Conservation (phyloP, 2,113 vertebrate genomes). For the Semicossyphus pulcher region DNA sequence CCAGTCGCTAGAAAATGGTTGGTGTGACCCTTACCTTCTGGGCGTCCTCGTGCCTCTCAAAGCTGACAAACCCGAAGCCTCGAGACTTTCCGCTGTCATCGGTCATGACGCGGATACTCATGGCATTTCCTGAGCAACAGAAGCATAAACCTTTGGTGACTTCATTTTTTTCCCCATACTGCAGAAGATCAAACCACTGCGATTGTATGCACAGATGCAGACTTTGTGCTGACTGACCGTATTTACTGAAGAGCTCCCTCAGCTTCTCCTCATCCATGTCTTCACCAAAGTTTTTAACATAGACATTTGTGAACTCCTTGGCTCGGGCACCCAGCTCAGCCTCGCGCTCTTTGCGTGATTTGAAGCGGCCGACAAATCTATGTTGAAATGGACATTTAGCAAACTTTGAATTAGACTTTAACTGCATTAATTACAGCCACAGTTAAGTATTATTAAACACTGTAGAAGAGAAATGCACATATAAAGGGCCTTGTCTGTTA, state of each 20-base stretch:
- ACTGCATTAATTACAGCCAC: neutral
- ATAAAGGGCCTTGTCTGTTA: neutral
- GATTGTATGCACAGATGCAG: neutral
- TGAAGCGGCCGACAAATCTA: conserved; percentile 97
- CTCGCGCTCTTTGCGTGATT: conserved; percentile 97
- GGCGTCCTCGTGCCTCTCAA: conserved; percentile 97
- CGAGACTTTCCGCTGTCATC: conserved; percentile 94
- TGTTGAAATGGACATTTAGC: neutral
- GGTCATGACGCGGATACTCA: conserved; percentile 97
- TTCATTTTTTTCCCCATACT: neutral
- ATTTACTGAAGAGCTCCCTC: conserved; percentile 95
- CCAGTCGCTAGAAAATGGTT: neutral
- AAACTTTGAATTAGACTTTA: neutral
- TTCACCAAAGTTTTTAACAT: conserved; percentile 96
- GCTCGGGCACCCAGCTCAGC: conserved; percentile 95
- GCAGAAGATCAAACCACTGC: neutral
- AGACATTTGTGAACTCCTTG: conserved; percentile 98
- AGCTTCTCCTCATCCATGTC: conserved; percentile 98
- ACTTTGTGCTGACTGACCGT: conserved; percentile 75
- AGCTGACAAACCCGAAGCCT: conserved; percentile 98
- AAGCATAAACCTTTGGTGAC: neutral
- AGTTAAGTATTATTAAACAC: neutral
- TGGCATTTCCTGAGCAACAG: conserved; percentile 87
- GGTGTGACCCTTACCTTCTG: conserved; percentile 86
- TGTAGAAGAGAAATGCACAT: neutral